phyloP scores from a whole-genome alignment of 2,888 invertebrate species.

The Augiades crinisus region DNA sequence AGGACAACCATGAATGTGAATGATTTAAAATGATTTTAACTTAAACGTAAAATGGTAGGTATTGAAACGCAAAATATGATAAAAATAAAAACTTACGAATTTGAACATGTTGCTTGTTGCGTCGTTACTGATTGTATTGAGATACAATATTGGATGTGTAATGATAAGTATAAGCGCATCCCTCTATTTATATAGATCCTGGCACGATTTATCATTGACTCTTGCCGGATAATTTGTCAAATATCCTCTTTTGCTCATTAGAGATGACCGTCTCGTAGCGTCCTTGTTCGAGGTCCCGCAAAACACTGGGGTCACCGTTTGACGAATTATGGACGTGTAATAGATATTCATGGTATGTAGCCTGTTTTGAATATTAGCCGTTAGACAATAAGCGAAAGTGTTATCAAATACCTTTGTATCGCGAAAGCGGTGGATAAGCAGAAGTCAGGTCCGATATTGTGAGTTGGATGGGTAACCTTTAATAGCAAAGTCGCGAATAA shows the following conservation, averaged over 20 bases:
- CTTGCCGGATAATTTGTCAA: constrained; percentile 16
- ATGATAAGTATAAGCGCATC: not conserved
- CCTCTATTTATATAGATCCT: constrained; percentile 16
- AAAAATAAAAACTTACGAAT: constrained; percentile 13
- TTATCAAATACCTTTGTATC: not conserved
- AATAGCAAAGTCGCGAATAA: too few species aligned
- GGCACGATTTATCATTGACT: not conserved
- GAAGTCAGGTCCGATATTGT: too few species aligned
- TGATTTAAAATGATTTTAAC: too few species aligned
- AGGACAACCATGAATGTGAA: too few species aligned
- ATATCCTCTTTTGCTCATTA: constrained; percentile 21
- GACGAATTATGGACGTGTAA: constrained; percentile 9
- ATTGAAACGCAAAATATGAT: too few species aligned
- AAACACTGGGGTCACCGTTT: not conserved
- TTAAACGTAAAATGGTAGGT: too few species aligned
- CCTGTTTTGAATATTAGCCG: not conserved
- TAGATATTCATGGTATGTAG: not conserved
- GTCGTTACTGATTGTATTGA: not conserved
- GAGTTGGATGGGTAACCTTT: too few species aligned
- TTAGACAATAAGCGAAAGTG: too few species aligned
- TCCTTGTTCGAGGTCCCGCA: constrained; percentile 3
- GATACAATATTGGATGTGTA: not conserved
- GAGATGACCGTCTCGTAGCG: not conserved
- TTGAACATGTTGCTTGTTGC: constrained; percentile 16
- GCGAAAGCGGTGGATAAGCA: not conserved